Base-by-base conservation (phyloP, 2,113 vertebrate species). In the Myodes glareolus region DNA sequence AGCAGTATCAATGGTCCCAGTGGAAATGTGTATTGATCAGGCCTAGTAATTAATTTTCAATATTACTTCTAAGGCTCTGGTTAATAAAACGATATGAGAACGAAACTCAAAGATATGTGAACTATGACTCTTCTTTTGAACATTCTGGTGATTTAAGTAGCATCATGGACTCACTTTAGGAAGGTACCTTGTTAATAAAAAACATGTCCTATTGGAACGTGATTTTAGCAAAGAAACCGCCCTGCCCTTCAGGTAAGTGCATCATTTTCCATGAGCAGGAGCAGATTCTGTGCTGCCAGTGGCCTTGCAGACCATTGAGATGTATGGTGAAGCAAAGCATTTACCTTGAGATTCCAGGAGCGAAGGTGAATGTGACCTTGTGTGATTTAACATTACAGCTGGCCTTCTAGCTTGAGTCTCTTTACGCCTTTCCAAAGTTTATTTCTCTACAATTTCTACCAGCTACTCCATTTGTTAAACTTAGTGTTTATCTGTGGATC, bases 1-100 rank as follows among this genome's bases (percentile, higher is more conserved):
- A 98, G 99, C 99, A 5, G 96, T 99, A 80, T 99, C 99, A 96
- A 98, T 99, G 98, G 98, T 98, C 14, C 99, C 99, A 1, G 98
- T 98, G 78, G 2, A 47, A 39, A 61, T 39, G 23, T 99, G 23
- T 19, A 17, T 63, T 47, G 45, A 29, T 1, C 19, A 47, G 36
- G 29, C 29, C 39, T 73, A 7, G 1, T 17, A 63, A 61, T 14
- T 27, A 2, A 25, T 61, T 61, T 42, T 42, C 14, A 29, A 16
- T 17, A 14, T 63, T 31, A 45, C 27, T 61, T 84, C 25, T 10
- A 45, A 65, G 23, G 39, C 16, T 31, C 58, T 85, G n/a, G 23
- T 17, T 84, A 84, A 63, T 84, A 63, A 84, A 84, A 29, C 7
- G 31, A 8, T 16, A 23, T 81, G 36, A 11, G 36, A 36, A 58